These are phyloP conservation scores for Plagodis pulveraria DNA, from an alignment of 2,888 invertebrate genomes.

Conservation along the genomic window DNA sequence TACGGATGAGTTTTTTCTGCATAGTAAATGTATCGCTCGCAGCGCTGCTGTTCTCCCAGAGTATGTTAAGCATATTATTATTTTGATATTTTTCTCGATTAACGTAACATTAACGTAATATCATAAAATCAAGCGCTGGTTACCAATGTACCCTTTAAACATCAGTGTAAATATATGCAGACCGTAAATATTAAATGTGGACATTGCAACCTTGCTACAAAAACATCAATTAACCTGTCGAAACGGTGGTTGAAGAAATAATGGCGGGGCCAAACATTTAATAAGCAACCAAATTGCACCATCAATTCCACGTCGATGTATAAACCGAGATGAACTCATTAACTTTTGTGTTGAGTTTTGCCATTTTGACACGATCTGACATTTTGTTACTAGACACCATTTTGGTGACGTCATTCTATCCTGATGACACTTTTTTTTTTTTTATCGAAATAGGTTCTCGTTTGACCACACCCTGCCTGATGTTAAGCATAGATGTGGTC, in stretches of 20 bases:
- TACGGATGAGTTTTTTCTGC: no score
- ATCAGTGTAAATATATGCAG: neutral
- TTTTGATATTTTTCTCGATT: no score
- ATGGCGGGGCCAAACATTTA: conserved; percentile 30
- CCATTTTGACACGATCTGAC: conserved; percentile 22
- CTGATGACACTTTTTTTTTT: neutral
- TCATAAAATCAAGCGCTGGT: no score
- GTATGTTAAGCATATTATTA: no score
- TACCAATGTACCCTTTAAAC: no score
- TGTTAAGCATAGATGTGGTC: no score
- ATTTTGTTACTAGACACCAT: conserved; percentile 8
- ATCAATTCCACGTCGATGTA: conserved; percentile 36
- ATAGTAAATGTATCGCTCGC: no score
- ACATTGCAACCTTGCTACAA: conserved; percentile 11
- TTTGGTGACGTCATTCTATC: conserved; percentile 27
- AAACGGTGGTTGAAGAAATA: conserved; percentile 12
- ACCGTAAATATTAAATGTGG: neutral
- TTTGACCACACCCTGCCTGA: no score
- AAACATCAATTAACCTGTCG: conserved; percentile 25
- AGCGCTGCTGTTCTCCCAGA: no score
- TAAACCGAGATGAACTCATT: conserved; percentile 37
- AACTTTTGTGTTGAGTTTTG: conserved; percentile 27
- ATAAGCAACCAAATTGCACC: conserved; percentile 33
- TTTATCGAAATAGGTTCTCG: no score
- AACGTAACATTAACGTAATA: no score